Conservation (phyloP, 2,113 vertebrate species). For the Caracal caracal region DNA sequence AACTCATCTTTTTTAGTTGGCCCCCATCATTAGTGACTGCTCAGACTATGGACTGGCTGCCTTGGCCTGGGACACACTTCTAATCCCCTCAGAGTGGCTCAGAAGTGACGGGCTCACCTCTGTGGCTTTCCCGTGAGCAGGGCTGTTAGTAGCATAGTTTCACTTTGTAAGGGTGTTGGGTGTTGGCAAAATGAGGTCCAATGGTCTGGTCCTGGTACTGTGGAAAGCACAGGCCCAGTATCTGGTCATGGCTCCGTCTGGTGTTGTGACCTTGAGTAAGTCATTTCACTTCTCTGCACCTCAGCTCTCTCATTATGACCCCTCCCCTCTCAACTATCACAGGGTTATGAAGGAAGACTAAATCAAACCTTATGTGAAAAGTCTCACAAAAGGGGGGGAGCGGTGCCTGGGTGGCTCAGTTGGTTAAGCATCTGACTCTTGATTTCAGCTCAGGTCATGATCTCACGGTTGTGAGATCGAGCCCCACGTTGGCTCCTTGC, state of each 20-base stretch:
- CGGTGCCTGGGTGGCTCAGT: too few relatives aligned
- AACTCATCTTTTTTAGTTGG: not conserved
- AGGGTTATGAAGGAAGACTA: not conserved
- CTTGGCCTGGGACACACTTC: not conserved
- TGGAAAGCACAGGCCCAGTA: not conserved
- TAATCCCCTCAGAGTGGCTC: not conserved
- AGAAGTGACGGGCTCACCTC: not conserved
- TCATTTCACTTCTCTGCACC: not conserved
- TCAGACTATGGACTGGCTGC: not conserved
- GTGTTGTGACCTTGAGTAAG: not conserved
- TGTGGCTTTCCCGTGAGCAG: not conserved
- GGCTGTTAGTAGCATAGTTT: not conserved
- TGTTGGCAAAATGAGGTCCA: not conserved
- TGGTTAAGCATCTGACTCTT: too few relatives aligned
- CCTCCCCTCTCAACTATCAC: not conserved
- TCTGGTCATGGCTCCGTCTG: not conserved
- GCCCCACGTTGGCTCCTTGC: too few relatives aligned
- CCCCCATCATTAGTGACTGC: not conserved
- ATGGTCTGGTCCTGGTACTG: not conserved
- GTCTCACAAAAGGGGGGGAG: not conserved
- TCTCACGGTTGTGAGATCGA: too few relatives aligned
- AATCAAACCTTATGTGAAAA: not conserved
- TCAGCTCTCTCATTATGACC: not conserved
- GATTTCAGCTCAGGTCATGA: too few relatives aligned
- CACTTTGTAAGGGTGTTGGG: too few relatives aligned